Conservation (phyloP, 2,113 vertebrate species). For the Poecile atricapillus region DNA sequence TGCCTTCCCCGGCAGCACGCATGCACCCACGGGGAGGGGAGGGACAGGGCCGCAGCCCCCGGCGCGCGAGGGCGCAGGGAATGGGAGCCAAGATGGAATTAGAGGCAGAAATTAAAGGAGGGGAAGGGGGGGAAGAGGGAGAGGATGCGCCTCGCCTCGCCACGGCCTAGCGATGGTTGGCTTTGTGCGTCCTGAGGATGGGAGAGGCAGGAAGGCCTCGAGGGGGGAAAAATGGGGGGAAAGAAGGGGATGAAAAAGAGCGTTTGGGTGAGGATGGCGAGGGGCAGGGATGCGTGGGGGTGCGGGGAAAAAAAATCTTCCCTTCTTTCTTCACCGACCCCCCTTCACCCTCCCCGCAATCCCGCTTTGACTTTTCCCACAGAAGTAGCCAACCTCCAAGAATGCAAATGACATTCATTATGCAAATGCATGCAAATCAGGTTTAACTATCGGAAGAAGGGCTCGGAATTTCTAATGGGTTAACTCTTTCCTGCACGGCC, state of each 20-base stretch:
- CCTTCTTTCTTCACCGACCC: constrained; percentile 65
- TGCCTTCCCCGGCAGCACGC: background rate
- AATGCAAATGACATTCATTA: constrained; percentile 99
- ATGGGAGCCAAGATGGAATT: constrained; percentile 31
- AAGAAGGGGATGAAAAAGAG: background rate
- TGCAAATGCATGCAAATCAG: constrained; percentile 99
- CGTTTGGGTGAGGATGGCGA: background rate
- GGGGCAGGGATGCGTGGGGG: background rate
- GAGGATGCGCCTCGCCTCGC: constrained; percentile 47
- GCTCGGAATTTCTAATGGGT: constrained; percentile 76
- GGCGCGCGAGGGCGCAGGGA: background rate
- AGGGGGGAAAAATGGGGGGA: background rate
- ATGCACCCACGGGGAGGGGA: background rate
- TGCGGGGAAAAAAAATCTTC: constrained; percentile 50
- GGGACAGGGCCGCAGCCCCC: background rate
- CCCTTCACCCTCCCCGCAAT: constrained; percentile 66
- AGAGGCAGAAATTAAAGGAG: constrained; percentile 61
- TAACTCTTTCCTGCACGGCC: constrained; percentile 50
- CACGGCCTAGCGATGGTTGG: constrained; percentile 17
- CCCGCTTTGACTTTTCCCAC: constrained; percentile 93
- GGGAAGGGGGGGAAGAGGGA: background rate
- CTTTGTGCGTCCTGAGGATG: constrained; percentile 20
- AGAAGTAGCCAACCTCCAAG: constrained; percentile 92
- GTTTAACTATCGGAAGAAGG: constrained; percentile 91
- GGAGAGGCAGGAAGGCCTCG: background rate